These are phyloP conservation scores for Pangasius macronema DNA, from an alignment of 2,797 vertebrate genomes.

Conservation along the genomic window DNA sequence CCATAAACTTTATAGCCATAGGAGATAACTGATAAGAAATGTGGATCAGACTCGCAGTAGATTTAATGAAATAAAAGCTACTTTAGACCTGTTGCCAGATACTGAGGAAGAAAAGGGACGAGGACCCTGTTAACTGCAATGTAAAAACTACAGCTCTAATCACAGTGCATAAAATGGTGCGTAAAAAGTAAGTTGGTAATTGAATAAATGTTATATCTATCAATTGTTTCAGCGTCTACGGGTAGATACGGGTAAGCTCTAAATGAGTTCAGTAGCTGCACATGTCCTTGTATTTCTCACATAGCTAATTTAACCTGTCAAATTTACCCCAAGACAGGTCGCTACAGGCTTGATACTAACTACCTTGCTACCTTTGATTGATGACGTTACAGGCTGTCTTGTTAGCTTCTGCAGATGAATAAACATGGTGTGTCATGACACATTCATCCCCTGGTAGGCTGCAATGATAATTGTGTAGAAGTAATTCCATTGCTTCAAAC, in stretches of 20 bases:
- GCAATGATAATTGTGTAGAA: background rate
- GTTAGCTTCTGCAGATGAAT: background rate
- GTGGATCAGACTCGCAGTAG: background rate
- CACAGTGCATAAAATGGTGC: background rate
- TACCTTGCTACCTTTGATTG: background rate
- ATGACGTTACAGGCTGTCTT: background rate
- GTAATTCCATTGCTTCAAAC: background rate
- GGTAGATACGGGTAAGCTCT: too few relatives aligned
- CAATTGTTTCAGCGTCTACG: too few relatives aligned
- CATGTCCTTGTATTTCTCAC: background rate
- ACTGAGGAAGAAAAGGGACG: background rate
- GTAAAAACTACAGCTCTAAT: background rate
- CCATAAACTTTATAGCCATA: background rate
- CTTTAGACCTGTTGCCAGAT: background rate
- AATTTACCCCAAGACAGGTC: background rate
- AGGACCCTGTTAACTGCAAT: background rate
- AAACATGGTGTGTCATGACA: background rate
- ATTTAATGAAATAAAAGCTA: background rate
- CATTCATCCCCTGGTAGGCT: too few relatives aligned
- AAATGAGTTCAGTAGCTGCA: background rate
- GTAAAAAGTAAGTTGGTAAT: too few relatives aligned
- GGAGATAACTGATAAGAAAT: background rate
- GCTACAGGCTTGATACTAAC: background rate
- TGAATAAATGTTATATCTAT: too few relatives aligned
- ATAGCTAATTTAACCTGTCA: background rate